Base-by-base conservation (phyloP, 2,797 vertebrate genomes). In the Acanthornis magna region DNA sequence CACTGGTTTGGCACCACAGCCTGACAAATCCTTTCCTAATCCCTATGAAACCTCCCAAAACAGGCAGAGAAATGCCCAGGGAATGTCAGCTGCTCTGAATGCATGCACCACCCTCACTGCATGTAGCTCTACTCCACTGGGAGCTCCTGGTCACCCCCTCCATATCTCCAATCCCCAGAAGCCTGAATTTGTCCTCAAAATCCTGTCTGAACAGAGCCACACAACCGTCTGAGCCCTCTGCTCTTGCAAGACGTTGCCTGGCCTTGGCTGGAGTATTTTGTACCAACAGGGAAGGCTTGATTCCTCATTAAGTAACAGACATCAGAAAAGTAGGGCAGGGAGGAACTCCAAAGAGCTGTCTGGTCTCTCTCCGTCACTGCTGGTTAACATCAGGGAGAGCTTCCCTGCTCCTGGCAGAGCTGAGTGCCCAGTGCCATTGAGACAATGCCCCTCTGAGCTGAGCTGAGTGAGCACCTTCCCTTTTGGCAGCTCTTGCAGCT, bases 11-110 rank as follows among this genome's bases (percentile, higher is more conserved):
- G 84, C 93, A 93, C 34, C 0, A 1, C 13, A 88, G 71, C 32
- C 43, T 68, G 34, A 73, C 22, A 96, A 94, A 93, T 82, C 71
- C 79, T 83, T 63, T 61, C 55, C 29, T 87, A 88, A 93, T 94
- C 83, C 53, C 21, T 30, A 22, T 13, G 10, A 80, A 92, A 68
- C 40, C 34, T 91, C 60, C 42, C 47, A 79, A 88, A 79, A 7
- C 30, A 88, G 63, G n/a, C 79, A 95, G 34, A 48, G 13, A 91
- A 91, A 90, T 4, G 16, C 38, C 57, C 2, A 2, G 51, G 38
- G 57, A 94, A 89, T 58, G 22, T 71, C 6, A 10, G 8, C 57
- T 81, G 48, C 71, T 67, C 63, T 92, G 81, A 67, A 43, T 68
- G 75, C 29, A 27, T 53, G 42, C 26, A 45, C 27, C 34, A 32